phyloP scores from a whole-genome alignment of 1,140 invertebrate genomes.

The Drosophila orosa region DNA sequence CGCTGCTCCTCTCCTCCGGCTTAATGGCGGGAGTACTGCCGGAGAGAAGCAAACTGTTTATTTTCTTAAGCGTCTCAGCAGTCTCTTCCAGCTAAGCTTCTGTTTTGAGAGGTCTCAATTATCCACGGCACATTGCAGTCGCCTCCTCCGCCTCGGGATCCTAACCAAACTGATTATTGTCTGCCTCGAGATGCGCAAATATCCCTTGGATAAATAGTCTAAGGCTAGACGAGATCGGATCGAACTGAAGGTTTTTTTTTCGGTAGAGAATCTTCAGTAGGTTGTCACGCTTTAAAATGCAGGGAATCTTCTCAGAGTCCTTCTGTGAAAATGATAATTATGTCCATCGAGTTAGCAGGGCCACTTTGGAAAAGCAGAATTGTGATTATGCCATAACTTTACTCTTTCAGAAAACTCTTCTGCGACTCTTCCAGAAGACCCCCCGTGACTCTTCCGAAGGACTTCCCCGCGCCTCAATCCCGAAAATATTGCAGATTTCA shows the following conservation, averaged over 20 bases:
- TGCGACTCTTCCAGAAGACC: no score
- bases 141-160: conserved; percentile 7
- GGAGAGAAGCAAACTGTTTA: conserved; percentile 28
- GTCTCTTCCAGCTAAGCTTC: conserved; percentile 47
- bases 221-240: conserved; percentile 13
- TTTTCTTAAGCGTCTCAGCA: conserved; percentile 24
- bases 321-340: no score
- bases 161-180: conserved; percentile 38
- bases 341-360: no score
- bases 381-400: no score
- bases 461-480: no score
- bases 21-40: conserved; percentile 6
- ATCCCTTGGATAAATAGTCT: conserved; percentile 11
- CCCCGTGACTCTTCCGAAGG: no score
- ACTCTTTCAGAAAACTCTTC: no score
- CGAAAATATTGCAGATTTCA: no score
- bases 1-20: conserved; percentile 16
- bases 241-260: not conserved
- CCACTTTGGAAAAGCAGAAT: no score
- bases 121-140: conserved; percentile 30
- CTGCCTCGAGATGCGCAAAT: conserved; percentile 6
- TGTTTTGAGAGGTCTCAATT: conserved; percentile 48
- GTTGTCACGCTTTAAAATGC: not conserved
- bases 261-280: not conserved
- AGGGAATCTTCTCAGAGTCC: not conserved